phyloP scores from a whole-genome alignment of 2,113 vertebrate species.

The Coregonus clupeaformis region DNA sequence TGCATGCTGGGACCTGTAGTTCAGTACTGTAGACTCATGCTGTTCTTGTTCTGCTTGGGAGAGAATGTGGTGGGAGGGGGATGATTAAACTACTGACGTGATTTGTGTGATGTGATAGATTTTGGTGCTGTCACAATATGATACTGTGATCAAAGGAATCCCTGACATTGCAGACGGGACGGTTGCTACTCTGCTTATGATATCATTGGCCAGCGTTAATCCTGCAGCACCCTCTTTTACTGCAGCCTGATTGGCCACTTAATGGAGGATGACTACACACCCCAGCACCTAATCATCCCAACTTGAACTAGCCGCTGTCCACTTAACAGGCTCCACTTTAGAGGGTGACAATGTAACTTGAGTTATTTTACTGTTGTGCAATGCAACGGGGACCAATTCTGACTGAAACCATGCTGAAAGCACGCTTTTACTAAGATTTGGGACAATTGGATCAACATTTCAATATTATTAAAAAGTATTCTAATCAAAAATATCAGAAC shows the following conservation, averaged over 20 bases:
- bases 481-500: constrained; percentile 44
- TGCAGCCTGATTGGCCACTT: constrained; percentile 55
- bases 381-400: constrained; percentile 72
- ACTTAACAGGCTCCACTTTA: constrained; percentile 55
- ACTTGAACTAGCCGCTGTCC: constrained; percentile 48
- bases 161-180: constrained; percentile 60
- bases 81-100: constrained; percentile 61
- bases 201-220: constrained; percentile 53
- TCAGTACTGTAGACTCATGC: constrained; percentile 36
- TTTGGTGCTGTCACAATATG: constrained; percentile 62
- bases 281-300: constrained; percentile 44
- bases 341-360: constrained; percentile 55
- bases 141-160: constrained; percentile 72
- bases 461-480: constrained; percentile 46
- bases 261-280: constrained; percentile 36
- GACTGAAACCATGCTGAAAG: constrained; percentile 66
- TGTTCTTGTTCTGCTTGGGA: constrained; percentile 31
- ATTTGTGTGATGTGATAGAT: constrained; percentile 69
- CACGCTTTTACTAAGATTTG: constrained; percentile 60
- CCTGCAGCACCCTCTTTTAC: constrained; percentile 30
- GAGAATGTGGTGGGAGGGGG: constrained; percentile 36
- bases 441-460: constrained; percentile 32
- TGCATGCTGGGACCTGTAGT: constrained; percentile 32
- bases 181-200: constrained; percentile 48
- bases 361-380: constrained; percentile 67